Base-by-base conservation (phyloP, 2,888 invertebrate genomes). In the Netelia inedita region DNA sequence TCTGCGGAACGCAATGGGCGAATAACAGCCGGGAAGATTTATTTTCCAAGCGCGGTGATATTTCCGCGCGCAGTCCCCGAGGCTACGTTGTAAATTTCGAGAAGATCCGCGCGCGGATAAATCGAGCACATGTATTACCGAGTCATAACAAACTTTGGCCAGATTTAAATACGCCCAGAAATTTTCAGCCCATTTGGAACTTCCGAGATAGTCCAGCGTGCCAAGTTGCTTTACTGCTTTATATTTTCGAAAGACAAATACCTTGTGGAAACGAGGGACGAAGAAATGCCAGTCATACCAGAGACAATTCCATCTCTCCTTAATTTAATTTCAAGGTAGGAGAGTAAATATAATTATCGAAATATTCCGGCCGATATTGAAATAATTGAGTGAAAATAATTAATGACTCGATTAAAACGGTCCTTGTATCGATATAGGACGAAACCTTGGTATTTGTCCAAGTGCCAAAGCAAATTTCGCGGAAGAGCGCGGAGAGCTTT, bases 301-400 rank as follows among this genome's bases (percentile, higher is more conserved):
- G 41, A 53, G 50, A 28, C 35, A 41, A 28, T 28, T 74, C 19
- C 50, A 19, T 35, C 69, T n/a, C n/a, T n/a, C 28, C 3, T 28
- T n/a, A n/a, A n/a, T 53, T 28, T 35, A 50, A 69, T 35, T 69
- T 61, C 75, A 74, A 59, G 11, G 55, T 57, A 57, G 41, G 66
- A 55, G 55, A 57, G 35, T 43, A 68, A 66, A 55, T 57, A 73
- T 73, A 74, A 81, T 75, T 69, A 74, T 81, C 50, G 57, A 59
- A 57, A 73, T 80, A 73, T 66, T 23, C 23, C 41, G 50, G 28
- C 61, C 68, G 41, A n/a, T 23, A 53, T 23, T 23, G 23, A 23
- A 23, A 23, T 23, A 23, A 23, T 23, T 2, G 23, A 28, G 0
- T 28, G 28, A 28, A 28, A 2, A 28, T 28, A 28, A 28, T 28